Percentiles rank a stretch among this genome's conserved stretches.
These are phyloP conservation scores for Crossaster papposus DNA, from an alignment of 53 echinoderm and acorn worm species.

Conservation along the genomic window DNA sequence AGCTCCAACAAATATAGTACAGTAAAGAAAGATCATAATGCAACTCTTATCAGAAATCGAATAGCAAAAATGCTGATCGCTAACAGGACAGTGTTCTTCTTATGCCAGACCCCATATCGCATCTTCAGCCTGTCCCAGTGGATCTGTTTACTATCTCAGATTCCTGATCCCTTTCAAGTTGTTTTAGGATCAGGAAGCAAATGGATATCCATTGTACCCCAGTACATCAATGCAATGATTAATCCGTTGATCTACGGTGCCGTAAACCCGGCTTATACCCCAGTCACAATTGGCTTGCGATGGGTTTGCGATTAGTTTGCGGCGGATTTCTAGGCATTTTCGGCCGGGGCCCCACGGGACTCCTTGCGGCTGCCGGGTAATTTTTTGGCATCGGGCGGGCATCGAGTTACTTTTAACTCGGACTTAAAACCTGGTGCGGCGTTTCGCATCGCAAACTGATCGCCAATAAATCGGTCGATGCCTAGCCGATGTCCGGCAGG, in stretches of 20 bases:
- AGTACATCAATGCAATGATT: constrained; percentile 1
- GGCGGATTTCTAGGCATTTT: too few species aligned
- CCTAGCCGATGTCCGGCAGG: too few species aligned
- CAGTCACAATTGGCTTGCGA: too few species aligned
- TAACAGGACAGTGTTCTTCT: constrained; percentile 17
- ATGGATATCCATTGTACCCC: background rate
- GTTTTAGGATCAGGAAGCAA: background rate
- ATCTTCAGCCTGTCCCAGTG: background rate
- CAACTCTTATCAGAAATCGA: constrained; percentile 7
- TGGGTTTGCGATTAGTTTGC: too few species aligned
- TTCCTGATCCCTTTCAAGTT: background rate
- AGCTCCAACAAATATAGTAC: background rate
- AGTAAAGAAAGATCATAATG: background rate
- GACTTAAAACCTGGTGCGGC: too few species aligned
- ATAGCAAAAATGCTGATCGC: constrained; percentile 21
- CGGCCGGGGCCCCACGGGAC: too few species aligned
- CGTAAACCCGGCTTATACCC: background rate
- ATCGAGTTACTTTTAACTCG: too few species aligned
- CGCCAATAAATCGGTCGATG: too few species aligned
- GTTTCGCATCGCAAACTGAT: too few species aligned
- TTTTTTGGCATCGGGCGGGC: too few species aligned
- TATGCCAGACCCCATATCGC: constrained; percentile 6
- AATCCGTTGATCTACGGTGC: constrained; percentile 32
- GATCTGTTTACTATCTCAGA: background rate
- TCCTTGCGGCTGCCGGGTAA: too few species aligned